These are phyloP conservation scores for Lerista edwardsae DNA, from an alignment of 2,797 vertebrate genomes.

Conservation along the genomic window DNA sequence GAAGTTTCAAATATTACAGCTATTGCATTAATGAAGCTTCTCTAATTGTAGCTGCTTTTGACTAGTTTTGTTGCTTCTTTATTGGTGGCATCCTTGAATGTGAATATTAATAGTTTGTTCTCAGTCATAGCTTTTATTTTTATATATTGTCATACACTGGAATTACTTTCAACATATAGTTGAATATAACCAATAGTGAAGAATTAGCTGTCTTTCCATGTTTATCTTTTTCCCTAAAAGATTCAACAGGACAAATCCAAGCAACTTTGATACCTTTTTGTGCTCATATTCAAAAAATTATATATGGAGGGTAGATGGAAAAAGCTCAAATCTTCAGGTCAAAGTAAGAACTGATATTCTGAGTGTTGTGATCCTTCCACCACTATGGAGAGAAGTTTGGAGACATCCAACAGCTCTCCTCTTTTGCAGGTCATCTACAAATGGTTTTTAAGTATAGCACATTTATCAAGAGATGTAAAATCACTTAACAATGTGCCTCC, in stretches of 20 bases:
- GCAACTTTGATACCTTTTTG: conserved; percentile 48
- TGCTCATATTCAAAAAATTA: conserved; percentile 45
- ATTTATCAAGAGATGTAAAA: conserved; percentile 14
- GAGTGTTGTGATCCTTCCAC: conserved; percentile 9
- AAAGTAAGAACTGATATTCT: conserved; percentile 52
- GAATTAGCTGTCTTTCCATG: conserved; percentile 48
- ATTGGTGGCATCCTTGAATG: conserved; percentile 71
- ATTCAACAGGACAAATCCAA: conserved; percentile 57
- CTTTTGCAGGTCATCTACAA: neutral
- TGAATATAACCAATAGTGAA: conserved; percentile 56
- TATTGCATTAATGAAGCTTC: conserved; percentile 19
- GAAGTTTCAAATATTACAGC: conserved; percentile 42
- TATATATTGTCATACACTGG: conserved; percentile 77
- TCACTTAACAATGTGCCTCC: conserved; percentile 16
- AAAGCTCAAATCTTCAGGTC: conserved; percentile 18
- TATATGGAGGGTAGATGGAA: conserved; percentile 43
- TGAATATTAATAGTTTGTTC: conserved; percentile 71
- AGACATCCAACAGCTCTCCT: neutral
- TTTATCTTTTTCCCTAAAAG: conserved; percentile 54
- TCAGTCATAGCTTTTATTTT: conserved; percentile 64
- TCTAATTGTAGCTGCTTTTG: conserved; percentile 6
- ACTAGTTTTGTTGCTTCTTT: conserved; percentile 29
- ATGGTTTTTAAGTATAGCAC: neutral
- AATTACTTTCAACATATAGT: conserved; percentile 61
- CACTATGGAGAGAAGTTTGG: neutral